Evolutionary conservation across 2,888 invertebrate genomes (phyloP).

Genomic region (Campopleginae sp.): DNA sequence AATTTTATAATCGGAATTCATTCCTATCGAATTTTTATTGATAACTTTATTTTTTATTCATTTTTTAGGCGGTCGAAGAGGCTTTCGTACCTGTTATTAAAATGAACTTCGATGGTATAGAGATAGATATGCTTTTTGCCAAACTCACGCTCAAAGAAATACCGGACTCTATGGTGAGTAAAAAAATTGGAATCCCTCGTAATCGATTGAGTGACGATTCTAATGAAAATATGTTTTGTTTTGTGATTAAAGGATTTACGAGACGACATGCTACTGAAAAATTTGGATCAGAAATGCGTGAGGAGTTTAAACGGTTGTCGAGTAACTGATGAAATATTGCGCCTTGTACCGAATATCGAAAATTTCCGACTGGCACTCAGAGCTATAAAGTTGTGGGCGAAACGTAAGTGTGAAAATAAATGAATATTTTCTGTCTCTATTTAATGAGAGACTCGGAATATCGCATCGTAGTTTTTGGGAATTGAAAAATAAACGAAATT

Average conservation of each 20-base stretch:
- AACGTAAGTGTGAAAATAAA: slow-evolving; percentile 88
- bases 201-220: neutral
- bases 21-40: slow-evolving; percentile 16
- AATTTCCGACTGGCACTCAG: slow-evolving; percentile 96
- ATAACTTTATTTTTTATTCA: neutral
- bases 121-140: slow-evolving; percentile 99
- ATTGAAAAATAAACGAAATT: neutral
- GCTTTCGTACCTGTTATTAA: slow-evolving; percentile 99
- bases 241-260: slow-evolving; percentile 88
- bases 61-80: slow-evolving; percentile 95
- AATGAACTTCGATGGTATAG: slow-evolving; percentile 99
- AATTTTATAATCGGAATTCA: neutral
- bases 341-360: slow-evolving; percentile 97
- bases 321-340: slow-evolving; percentile 98
- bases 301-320: slow-evolving; percentile 98
- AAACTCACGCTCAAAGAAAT: slow-evolving; percentile 97
- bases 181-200: no score
- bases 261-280: slow-evolving; percentile 96
- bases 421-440: slow-evolving; percentile 32
- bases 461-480: slow-evolving; percentile 59
- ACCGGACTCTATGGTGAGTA: slow-evolving; percentile 89
- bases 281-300: slow-evolving; percentile 98
- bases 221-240: neutral
- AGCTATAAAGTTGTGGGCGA: slow-evolving; percentile 99
- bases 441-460: neutral